Evolutionary conservation across 2,797 vertebrate species (phyloP).

Genomic region (Cyclura pinguis): DNA sequence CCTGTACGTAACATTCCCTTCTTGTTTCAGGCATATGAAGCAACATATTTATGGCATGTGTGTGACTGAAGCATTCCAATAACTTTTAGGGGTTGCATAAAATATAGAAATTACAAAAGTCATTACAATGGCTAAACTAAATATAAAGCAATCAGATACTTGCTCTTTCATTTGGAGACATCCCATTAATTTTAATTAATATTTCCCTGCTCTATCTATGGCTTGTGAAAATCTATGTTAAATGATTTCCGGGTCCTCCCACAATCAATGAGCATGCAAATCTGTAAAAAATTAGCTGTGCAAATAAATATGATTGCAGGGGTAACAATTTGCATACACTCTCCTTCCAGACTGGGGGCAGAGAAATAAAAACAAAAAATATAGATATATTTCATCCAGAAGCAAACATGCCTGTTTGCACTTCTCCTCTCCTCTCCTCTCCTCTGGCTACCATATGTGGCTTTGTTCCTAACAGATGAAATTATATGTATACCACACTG

Average conservation of each 20-base stretch:
- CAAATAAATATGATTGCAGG: not conserved
- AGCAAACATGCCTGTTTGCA: not conserved
- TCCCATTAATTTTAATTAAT: slow-evolving; percentile 32
- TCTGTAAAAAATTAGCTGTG: not conserved
- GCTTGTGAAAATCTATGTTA: slow-evolving; percentile 24
- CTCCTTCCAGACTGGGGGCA: not conserved
- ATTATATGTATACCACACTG: not conserved
- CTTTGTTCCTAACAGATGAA: not conserved
- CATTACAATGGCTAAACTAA: not conserved
- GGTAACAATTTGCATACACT: not conserved
- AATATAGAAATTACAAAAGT: not conserved
- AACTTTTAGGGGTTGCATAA: not conserved
- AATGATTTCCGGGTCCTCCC: not conserved
- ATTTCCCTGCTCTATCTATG: not conserved
- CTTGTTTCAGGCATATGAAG: not conserved
- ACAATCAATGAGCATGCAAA: not conserved
- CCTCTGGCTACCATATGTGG: not conserved
- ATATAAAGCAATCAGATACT: slow-evolving; percentile 21
- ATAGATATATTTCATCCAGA: not conserved
- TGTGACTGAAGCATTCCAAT: not conserved
- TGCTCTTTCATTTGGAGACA: slow-evolving; percentile 10
- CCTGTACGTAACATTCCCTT: not conserved
- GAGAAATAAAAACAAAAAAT: not conserved
- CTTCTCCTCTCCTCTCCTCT: not conserved
- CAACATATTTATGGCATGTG: not conserved